A percentile compares a stretch with the other conserved stretches of the same genome.
Evolutionary conservation across 1,140 invertebrate species (phyloP).

Genomic region (Brachionus angularis): DNA sequence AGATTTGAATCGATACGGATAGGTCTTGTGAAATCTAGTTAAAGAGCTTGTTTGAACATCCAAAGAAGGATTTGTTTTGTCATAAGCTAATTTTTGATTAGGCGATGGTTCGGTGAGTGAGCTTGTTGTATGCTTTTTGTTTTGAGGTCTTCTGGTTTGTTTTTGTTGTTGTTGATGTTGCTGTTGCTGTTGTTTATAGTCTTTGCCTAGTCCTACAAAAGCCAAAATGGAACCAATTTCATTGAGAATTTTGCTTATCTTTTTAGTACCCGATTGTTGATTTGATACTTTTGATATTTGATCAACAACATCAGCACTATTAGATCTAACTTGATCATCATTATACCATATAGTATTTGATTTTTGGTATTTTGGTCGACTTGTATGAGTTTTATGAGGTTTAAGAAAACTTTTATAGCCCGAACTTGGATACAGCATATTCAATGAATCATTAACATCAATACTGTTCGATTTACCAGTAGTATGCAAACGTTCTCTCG

Average conservation of each 20-base stretch:
- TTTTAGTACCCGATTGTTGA: not conserved
- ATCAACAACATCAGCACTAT: no score
- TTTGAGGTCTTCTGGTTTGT: not conserved
- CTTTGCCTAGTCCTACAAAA: constrained; percentile 26
- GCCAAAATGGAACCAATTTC: constrained; percentile 12
- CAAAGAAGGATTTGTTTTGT: no score
- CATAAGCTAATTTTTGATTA: no score
- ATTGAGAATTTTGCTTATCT: constrained; percentile 29
- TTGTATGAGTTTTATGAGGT: constrained; percentile 8
- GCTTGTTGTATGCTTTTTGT: no score
- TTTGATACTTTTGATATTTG: no score
- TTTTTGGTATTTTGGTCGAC: not conserved
- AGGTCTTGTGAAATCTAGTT: constrained; percentile 22
- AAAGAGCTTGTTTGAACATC: constrained; percentile 2
- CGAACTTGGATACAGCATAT: not conserved
- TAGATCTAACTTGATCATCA: no score
- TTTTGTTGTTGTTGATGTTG: no score
- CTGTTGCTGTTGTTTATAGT: not conserved
- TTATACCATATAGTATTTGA: no score
- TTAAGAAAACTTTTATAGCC: not conserved
- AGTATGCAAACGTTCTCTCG: not conserved
- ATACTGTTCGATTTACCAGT: constrained; percentile 3
- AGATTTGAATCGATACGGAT: constrained; percentile 21
- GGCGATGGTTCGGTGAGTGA: no score
- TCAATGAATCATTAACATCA: not conserved